Evolutionary conservation across 1,140 invertebrate genomes (phyloP).

Genomic region (Panulirus ornatus): DNA sequence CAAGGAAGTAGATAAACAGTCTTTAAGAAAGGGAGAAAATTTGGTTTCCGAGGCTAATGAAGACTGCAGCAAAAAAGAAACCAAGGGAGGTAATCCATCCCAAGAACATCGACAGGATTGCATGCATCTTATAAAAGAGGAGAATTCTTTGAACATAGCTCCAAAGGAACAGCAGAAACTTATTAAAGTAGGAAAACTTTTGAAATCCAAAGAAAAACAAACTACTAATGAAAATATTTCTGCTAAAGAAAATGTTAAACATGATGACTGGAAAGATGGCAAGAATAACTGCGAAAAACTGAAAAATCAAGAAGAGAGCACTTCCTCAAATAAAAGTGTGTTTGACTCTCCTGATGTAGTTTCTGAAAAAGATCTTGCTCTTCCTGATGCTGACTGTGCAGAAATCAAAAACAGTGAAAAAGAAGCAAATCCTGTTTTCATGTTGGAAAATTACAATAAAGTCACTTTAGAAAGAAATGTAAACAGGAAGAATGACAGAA

Average conservation of each 20-base stretch:
- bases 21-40: not conserved
- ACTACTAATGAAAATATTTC: not conserved
- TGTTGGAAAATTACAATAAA: not conserved
- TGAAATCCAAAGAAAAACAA: not conserved
- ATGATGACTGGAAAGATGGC: not conserved
- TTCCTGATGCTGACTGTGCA: not conserved
- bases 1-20: conserved; percentile 10
- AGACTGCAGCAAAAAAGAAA: not conserved
- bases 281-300: not conserved
- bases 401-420: not conserved
- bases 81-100: not conserved
- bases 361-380: not conserved
- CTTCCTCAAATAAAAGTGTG: not conserved
- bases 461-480: not conserved
- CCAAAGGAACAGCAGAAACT: not conserved
- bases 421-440: not conserved
- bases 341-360: not conserved
- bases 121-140: not conserved
- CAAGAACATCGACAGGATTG: not conserved
- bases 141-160: not conserved
- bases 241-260: not conserved
- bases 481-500: conserved; percentile 1
- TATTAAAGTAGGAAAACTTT: not conserved
- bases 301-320: not conserved
- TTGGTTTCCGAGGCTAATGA: not conserved